Base-by-base conservation (phyloP, 2,888 invertebrate genomes). In the Argyresthia albistria region DNA sequence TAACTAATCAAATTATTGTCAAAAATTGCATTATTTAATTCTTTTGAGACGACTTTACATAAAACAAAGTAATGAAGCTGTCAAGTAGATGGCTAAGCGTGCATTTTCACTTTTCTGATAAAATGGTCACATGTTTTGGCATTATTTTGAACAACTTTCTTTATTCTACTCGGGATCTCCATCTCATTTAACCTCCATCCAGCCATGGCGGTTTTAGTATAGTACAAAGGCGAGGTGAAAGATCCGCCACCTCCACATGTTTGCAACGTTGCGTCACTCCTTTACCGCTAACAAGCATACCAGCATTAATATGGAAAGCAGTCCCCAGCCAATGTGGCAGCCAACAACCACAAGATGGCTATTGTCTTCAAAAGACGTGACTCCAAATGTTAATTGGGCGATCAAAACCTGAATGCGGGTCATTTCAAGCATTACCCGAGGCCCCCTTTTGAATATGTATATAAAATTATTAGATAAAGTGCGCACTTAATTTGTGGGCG, bases 381-480 rank as follows among this genome's bases (percentile, higher is more conserved):
- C 87, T 87, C 72, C 71, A 82, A 82, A 86, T 83, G 82, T 84
- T 87, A 86, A 87, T 87, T 87, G 84, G 76, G 73, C 81, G 73
- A 87, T 86, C 87, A 87, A 84, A 87, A 86, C 64, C 74, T 76
- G 78, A 87, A 87, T 87, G 82, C 87, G 83, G 87, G 87, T 87
- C 87, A 87, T 84, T 84, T 79, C 70, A 66, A 70, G 79, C 86
- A 84, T 87, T 84, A 84, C 82, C 62, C 63, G 65, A 64, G 72
- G 63, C 77, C 81, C 81, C 82, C 81, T 80, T 87, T 87, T 87
- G 87, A 87, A 87, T 87, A 86, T 86, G 84, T 87, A 86, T 83
- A 86, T 81, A 84, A 84, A 76, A 86, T 86, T 87, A 87, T 84
- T 86, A 81, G 81, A 81, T 81, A 75, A 74, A 75, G 69, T 70